Evolutionary conservation across 2,797 vertebrate genomes (phyloP).

Genomic region (Acipenser oxyrinchus): DNA sequence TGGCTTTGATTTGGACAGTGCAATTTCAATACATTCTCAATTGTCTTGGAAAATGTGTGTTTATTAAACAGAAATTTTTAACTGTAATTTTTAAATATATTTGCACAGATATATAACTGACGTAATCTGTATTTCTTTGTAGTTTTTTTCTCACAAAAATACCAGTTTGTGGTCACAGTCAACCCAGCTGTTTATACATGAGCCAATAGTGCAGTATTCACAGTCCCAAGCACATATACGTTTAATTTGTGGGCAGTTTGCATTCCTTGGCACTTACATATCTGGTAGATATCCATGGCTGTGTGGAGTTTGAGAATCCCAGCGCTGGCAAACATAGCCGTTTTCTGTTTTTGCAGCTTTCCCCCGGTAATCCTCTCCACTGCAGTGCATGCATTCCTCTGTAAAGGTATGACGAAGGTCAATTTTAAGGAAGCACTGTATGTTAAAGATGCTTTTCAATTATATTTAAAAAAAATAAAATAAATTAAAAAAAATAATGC

Average conservation of each 20-base stretch:
- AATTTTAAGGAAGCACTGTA: no score
- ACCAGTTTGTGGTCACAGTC: neutral
- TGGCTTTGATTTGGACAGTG: no score
- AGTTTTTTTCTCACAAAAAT: neutral
- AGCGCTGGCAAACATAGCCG: constrained; percentile 73
- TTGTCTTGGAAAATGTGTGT: no score
- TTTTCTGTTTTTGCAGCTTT: constrained; percentile 63
- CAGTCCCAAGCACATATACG: no score
- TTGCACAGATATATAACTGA: no score
- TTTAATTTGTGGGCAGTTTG: neutral
- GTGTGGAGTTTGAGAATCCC: constrained; percentile 79
- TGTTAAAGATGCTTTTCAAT: no score
- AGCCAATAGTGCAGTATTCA: no score
- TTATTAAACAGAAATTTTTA: no score
- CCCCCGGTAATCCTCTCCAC: constrained; percentile 81
- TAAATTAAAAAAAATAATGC: no score
- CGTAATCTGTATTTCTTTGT: neutral
- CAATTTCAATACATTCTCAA: no score
- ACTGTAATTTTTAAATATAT: no score
- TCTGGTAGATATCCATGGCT: constrained; percentile 78
- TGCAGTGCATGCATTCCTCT: constrained; percentile 91
- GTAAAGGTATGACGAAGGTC: constrained; percentile 4
- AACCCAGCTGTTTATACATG: neutral
- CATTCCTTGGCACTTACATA: constrained; percentile 54
- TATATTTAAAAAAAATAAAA: no score